A percentile compares a stretch with the other conserved stretches of the same genome.
Evolutionary conservation across 2,888 invertebrate species (phyloP).

Genomic region (Rotaria macrura): DNA sequence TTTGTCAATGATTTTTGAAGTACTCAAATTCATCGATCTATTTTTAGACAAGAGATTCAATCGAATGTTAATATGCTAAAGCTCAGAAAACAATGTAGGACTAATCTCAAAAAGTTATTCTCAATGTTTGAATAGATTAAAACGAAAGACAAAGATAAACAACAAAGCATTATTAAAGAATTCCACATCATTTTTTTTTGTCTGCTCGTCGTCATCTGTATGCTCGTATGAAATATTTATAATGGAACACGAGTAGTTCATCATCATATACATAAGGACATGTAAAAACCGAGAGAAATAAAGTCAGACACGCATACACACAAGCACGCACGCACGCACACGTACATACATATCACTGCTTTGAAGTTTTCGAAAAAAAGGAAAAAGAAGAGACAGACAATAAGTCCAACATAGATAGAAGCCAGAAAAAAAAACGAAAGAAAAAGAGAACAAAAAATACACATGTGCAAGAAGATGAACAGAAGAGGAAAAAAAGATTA

Average conservation of each 20-base stretch:
- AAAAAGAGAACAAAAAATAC: not conserved
- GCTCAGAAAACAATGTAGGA: too few species aligned
- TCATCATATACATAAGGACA: not conserved
- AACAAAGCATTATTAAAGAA: too few species aligned
- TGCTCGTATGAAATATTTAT: slow-evolving; percentile 3
- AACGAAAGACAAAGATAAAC: too few species aligned
- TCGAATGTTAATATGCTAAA: too few species aligned
- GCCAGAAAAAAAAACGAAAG: not conserved
- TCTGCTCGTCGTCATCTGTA: not conserved
- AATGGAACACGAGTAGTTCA: not conserved
- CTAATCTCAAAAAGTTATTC: too few species aligned
- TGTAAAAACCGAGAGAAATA: slow-evolving; percentile 12
- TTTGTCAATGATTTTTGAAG: too few species aligned
- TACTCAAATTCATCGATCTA: too few species aligned
- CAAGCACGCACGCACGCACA: not conserved
- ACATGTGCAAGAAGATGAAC: slow-evolving; percentile 2
- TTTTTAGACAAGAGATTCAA: too few species aligned
- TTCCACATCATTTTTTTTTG: not conserved
- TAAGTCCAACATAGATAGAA: not conserved
- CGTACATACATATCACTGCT: not conserved
- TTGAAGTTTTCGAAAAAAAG: not conserved
- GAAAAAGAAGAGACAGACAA: not conserved
- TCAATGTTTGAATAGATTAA: too few species aligned
- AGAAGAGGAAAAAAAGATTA: not conserved
- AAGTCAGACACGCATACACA: not conserved